phyloP scores from a whole-genome alignment of 1,140 invertebrate species.

The Amphibalanus amphitrite region DNA sequence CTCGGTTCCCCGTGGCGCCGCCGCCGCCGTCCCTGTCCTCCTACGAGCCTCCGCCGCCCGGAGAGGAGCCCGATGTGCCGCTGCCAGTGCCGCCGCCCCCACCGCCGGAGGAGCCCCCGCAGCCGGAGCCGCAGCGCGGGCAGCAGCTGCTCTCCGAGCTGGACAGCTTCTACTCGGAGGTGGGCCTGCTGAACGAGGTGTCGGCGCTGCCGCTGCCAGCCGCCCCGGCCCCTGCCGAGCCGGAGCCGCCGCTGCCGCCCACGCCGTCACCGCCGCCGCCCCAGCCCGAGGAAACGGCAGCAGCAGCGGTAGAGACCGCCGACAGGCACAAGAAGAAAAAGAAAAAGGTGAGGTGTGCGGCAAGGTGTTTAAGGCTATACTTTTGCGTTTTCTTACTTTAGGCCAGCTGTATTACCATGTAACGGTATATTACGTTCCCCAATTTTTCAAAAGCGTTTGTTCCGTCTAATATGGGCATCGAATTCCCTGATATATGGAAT shows the following conservation, averaged over 20 bases:
- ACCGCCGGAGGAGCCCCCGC: too few relatives aligned
- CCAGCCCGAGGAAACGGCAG: not conserved
- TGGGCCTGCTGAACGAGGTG: conserved; percentile 25
- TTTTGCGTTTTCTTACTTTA: too few relatives aligned
- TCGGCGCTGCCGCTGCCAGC: not conserved
- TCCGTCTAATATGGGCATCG: too few relatives aligned
- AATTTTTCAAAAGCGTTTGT: too few relatives aligned
- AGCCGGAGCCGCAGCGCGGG: too few relatives aligned
- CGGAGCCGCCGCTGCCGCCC: not conserved
- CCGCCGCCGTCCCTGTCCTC: conserved; percentile 13
- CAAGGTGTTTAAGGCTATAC: too few relatives aligned
- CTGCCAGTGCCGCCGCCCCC: not conserved
- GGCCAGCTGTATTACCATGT: too few relatives aligned
- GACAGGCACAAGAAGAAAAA: conserved; percentile 27
- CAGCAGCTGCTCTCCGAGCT: conserved; percentile 26
- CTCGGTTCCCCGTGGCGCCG: not conserved
- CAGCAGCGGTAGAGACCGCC: not conserved
- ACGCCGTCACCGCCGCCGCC: not conserved
- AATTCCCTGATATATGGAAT: too few relatives aligned
- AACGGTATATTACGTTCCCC: too few relatives aligned
- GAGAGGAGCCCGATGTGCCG: conserved; percentile 28
- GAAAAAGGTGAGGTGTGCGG: conserved; percentile 29
- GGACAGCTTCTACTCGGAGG: conserved; percentile 41
- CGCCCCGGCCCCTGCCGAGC: too few relatives aligned
- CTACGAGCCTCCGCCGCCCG: conserved; percentile 32